phyloP scores from a whole-genome alignment of 2,797 vertebrate species.

The Enteromius trimaculatus region DNA sequence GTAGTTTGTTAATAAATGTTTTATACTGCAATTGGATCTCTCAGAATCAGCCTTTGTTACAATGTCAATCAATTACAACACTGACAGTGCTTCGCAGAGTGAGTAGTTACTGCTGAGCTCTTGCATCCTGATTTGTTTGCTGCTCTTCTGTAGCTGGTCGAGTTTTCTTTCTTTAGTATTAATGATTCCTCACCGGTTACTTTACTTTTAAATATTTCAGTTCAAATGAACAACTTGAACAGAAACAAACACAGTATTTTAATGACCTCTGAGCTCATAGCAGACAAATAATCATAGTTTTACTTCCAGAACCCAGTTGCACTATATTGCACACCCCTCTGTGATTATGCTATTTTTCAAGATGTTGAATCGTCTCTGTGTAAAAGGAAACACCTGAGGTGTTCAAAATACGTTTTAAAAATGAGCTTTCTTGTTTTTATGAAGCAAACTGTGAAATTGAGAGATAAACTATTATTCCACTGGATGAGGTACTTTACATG shows the following conservation, averaged over 20 bases:
- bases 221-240: not conserved
- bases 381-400: not conserved
- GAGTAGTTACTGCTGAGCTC: not conserved
- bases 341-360: not conserved
- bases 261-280: not conserved
- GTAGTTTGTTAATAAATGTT: not conserved
- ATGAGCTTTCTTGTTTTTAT: not conserved
- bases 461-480: not conserved
- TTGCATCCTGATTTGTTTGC: conserved; percentile 1
- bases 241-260: not conserved
- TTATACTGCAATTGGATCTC: not conserved
- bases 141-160: not conserved
- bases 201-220: not conserved
- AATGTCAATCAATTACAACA: not conserved
- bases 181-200: not conserved
- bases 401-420: not conserved
- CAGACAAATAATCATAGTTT: not conserved
- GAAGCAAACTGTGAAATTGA: not conserved
- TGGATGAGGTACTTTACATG: conserved; percentile 2
- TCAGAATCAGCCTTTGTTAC: not conserved
- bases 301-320: not conserved
- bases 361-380: not conserved
- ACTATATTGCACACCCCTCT: not conserved
- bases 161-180: not conserved
- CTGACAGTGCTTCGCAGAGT: not conserved